A percentile compares a stretch with the other conserved stretches of the same genome.
phyloP scores from a whole-genome alignment of 2,113 vertebrate genomes.

The Scortum barcoo region DNA sequence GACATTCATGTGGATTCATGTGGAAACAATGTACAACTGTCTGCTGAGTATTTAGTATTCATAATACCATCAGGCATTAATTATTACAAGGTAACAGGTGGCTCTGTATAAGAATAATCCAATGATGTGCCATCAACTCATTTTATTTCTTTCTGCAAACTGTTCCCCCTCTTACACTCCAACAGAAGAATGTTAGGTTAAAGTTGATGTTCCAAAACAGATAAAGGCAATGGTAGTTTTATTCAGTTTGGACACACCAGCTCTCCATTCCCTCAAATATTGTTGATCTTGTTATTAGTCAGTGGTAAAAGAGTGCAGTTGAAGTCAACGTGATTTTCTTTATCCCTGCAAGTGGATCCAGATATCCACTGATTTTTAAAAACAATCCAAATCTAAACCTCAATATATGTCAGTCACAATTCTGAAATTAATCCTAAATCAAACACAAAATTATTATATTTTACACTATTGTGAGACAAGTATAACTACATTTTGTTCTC shows the following conservation, averaged over 20 bases:
- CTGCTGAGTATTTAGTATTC: not conserved
- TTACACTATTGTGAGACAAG: not conserved
- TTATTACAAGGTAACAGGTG: not conserved
- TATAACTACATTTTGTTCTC: not conserved
- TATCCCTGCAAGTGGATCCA: not conserved
- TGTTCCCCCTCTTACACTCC: too few species aligned
- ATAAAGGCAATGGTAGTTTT: not conserved
- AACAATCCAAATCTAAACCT: not conserved
- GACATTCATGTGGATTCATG: not conserved
- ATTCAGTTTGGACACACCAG: not conserved
- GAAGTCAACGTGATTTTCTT: not conserved
- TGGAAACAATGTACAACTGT: not conserved
- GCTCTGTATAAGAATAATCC: not conserved
- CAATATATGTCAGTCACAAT: not conserved
- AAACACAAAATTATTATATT: not conserved
- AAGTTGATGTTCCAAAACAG: not conserved
- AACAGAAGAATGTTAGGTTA: too few species aligned
- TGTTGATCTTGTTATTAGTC: too few species aligned
- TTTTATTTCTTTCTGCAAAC: too few species aligned
- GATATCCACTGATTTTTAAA: too few species aligned
- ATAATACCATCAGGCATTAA: too few species aligned
- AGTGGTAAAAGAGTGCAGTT: too few species aligned
- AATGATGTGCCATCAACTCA: too few species aligned
- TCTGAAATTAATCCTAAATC: not conserved
- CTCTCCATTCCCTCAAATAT: not conserved